phyloP scores from a whole-genome alignment of 2,113 vertebrate genomes.

The Clinocottus analis region DNA sequence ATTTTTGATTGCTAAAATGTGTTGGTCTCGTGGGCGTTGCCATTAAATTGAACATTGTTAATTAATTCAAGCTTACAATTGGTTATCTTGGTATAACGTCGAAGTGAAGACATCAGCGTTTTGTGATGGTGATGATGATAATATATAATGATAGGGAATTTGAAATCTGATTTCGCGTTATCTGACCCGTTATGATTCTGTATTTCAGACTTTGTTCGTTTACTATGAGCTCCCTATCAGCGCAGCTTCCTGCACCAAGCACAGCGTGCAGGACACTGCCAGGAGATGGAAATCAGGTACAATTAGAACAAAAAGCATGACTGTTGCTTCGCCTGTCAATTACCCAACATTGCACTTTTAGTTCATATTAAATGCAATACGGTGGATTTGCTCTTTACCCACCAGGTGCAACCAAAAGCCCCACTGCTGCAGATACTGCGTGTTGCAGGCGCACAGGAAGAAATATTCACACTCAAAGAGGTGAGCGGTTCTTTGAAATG shows the following conservation, averaged over 20 bases:
- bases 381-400: not conserved
- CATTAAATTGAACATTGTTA: not conserved
- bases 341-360: not conserved
- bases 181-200: not conserved
- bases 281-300: conserved; percentile 89
- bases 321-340: not conserved
- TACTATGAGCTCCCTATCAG: conserved; percentile 88
- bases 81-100: not conserved
- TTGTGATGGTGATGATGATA: not conserved
- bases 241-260: conserved; percentile 82
- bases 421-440: conserved; percentile 92
- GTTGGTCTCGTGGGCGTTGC: not conserved
- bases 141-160: not conserved
- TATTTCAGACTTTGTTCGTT: conserved; percentile 57
- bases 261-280: conserved; percentile 84
- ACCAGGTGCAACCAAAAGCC: conserved; percentile 88
- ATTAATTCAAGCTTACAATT: not conserved
- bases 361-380: not conserved
- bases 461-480: conserved; percentile 95
- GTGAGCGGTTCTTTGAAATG: conserved; percentile 73
- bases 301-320: not conserved
- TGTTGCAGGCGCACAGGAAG: conserved; percentile 91
- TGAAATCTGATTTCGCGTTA: not conserved
- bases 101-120: not conserved
- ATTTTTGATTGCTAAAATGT: not conserved